Evolutionary conservation across 1,140 invertebrate genomes (phyloP), one percentile per base, ranked within the genome.

Genomic region (Trypoxylus dichotomus): DNA sequence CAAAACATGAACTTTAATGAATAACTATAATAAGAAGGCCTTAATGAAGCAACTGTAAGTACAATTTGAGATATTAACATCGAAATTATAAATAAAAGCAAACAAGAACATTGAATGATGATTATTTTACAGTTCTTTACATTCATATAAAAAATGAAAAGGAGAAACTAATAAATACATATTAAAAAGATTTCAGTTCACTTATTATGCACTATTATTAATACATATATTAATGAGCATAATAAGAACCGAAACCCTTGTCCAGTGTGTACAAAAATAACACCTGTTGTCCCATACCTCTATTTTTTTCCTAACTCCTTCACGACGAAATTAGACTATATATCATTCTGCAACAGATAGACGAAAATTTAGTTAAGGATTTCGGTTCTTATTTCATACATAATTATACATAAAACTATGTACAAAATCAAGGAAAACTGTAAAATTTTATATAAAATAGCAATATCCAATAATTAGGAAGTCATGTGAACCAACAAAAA

Each of bases 321-420:
- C 81, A 85, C 81, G 82, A 79, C 71, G 84, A 85, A 77, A 86
- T 85, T 81, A 86, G 85, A 78, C 81, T 83, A 81, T 86, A 86
- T 82, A 85, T 85, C 85, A 86, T 85, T 83, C 85, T 86, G 85
- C 77, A 86, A 86, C 83, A 84, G 81, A 85, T 76, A 84, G 81
- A 81, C 32, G 78, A 80, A 82, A 75, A 82, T 29, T 77, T 74
- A 79, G 27, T 83, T 82, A 83, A 81, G 85, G 84, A 82, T 84
- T 85, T 84, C 83, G 84, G 84, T 85, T 85, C 83, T 84, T 81
- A 80, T 74, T 74, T 78, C 73, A 58, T 68, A 77, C 37, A 79
- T 19, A 76, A 74, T 74, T 25, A 41, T 74, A 42, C 32, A 71
- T 11, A 74, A 11, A 42, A 42, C 60, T 68, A 68, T 68, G 60